A percentile compares a stretch with the other conserved stretches of the same genome.
phyloP scores from a whole-genome alignment of 2,797 vertebrate genomes.

The Gallinago solitaria region DNA sequence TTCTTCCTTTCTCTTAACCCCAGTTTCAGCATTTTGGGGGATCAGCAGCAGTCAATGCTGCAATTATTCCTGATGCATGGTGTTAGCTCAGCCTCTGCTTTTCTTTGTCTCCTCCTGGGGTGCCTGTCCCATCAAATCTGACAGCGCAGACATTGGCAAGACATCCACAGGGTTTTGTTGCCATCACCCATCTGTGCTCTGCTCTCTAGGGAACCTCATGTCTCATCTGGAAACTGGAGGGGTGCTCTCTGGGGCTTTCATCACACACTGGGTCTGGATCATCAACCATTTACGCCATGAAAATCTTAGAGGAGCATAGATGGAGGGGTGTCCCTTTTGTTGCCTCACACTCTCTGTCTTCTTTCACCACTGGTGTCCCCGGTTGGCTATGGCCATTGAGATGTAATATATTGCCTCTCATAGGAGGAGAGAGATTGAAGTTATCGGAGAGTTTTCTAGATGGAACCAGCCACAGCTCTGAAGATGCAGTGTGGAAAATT shows the following conservation, averaged over 20 bases:
- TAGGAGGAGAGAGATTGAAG: not conserved
- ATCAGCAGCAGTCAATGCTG: not conserved
- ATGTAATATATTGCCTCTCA: not conserved
- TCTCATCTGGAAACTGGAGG: not conserved
- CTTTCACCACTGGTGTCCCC: not conserved
- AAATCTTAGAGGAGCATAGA: not conserved
- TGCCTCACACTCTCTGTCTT: not conserved
- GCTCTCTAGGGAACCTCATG: fast-evolving
- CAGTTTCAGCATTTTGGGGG: not conserved
- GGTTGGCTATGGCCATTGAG: not conserved
- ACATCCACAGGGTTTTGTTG: not conserved
- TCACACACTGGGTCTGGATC: not conserved
- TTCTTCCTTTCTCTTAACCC: not conserved
- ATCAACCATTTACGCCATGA: not conserved
- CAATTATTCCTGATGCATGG: not conserved
- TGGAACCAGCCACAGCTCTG: not conserved
- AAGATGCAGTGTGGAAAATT: not conserved
- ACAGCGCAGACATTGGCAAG: not conserved
- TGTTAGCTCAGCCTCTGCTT: not conserved
- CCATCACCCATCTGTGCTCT: not conserved
- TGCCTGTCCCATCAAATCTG: not conserved
- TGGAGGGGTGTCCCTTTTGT: not conserved
- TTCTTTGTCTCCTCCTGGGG: not conserved
- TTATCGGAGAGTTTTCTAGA: not conserved
- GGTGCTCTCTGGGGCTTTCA: not conserved